Percentiles rank a stretch among this genome's conserved stretches.
Evolutionary conservation across 2,888 invertebrate species (phyloP).

Genomic region (Mechanitis messenoides): DNA sequence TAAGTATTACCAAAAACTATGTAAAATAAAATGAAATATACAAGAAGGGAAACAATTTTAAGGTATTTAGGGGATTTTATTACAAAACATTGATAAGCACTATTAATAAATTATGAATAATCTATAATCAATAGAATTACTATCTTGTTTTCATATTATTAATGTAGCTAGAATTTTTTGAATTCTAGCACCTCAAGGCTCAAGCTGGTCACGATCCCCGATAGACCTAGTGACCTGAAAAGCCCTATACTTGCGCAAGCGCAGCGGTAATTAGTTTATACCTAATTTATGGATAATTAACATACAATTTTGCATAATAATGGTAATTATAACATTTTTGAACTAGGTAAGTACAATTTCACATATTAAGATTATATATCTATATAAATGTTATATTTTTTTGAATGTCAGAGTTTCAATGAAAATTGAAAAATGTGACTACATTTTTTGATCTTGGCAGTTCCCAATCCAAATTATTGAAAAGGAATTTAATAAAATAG

Average conservation of each 20-base stretch:
- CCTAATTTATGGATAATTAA: not conserved
- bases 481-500: too few species aligned
- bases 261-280: not conserved
- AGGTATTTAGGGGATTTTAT: not conserved
- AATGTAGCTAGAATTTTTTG: slow-evolving; percentile 4
- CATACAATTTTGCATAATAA: not conserved
- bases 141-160: not conserved
- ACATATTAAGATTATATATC: too few species aligned
- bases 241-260: slow-evolving; percentile 6
- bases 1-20: not conserved
- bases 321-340: too few species aligned
- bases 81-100: not conserved
- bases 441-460: too few species aligned
- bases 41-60: too few species aligned
- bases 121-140: not conserved
- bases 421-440: too few species aligned
- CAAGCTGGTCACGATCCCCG: slow-evolving; percentile 1
- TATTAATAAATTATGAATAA: not conserved
- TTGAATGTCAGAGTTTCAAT: too few species aligned
- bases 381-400: too few species aligned
- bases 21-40: not conserved
- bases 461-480: too few species aligned
- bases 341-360: too few species aligned
- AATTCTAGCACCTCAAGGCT: slow-evolving; percentile 4
- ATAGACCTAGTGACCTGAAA: slow-evolving; percentile 6